Conservation (phyloP, 2,888 invertebrate species). For the Chalcis sispes region DNA sequence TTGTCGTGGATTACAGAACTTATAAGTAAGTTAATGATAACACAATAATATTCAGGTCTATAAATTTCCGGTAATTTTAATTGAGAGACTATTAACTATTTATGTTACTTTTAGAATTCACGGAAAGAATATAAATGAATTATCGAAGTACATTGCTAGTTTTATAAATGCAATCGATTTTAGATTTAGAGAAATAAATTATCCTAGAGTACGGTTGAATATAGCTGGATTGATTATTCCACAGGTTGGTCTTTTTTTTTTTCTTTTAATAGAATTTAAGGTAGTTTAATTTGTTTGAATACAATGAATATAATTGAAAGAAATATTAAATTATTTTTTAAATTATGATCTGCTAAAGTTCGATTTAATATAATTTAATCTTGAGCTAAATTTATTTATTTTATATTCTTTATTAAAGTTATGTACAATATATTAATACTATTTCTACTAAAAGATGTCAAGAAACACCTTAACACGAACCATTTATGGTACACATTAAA, state of each 20-base stretch:
- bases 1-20: slow-evolving; percentile 41
- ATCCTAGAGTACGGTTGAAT: slow-evolving; percentile 33
- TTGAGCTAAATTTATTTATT: no score
- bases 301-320: no score
- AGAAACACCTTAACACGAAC: no score
- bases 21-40: slow-evolving; percentile 23
- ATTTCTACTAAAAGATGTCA: no score
- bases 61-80: not conserved
- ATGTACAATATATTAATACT: no score
- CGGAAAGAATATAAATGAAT: not conserved
- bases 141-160: slow-evolving; percentile 33
- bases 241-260: slow-evolving; percentile 12
- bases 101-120: slow-evolving; percentile 24
- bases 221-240: slow-evolving; percentile 46
- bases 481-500: no score
- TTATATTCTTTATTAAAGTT: no score
- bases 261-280: no score
- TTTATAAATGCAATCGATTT: slow-evolving; percentile 49
- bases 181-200: slow-evolving; percentile 27
- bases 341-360: no score
- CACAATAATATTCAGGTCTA: not conserved
- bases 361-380: no score
- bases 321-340: no score
- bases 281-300: no score
- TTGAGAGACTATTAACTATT: not conserved